Evolutionary conservation across 2,113 vertebrate species (phyloP).

Genomic region (Philantomba maxwellii): DNA sequence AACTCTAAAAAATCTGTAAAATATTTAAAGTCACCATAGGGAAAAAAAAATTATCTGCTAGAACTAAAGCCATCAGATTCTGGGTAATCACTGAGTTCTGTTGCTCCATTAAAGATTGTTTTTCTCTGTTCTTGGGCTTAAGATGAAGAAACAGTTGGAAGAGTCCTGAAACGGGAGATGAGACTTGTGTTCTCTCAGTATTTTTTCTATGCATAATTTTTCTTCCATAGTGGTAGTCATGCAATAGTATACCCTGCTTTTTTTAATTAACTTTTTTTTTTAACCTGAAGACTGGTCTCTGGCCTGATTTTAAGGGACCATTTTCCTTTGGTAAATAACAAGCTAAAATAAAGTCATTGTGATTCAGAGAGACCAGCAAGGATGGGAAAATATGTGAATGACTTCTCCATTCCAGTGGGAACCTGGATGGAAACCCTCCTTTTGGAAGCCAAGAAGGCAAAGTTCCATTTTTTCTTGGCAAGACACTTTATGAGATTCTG

Average conservation of each 20-base stretch:
- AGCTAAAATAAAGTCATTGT: constrained; percentile 46
- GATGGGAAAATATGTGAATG: constrained; percentile 68
- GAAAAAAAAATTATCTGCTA: background rate
- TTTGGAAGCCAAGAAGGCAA: constrained; percentile 65
- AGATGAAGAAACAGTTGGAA: background rate
- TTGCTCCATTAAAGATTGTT: background rate
- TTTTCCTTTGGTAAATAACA: constrained; percentile 38
- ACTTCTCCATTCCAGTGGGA: constrained; percentile 58
- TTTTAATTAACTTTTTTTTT: background rate
- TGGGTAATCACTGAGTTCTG: background rate
- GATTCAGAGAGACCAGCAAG: constrained; percentile 53
- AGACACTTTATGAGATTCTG: constrained; percentile 39
- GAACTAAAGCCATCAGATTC: constrained; percentile 15
- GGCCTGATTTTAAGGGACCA: constrained; percentile 1
- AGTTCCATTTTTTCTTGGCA: constrained; percentile 71
- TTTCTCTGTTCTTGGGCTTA: background rate
- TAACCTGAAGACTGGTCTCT: constrained; percentile 29
- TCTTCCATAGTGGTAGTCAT: background rate
- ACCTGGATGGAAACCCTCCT: constrained; percentile 56
- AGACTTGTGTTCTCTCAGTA: background rate
- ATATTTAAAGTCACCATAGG: constrained; percentile 31
- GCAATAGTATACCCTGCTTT: background rate
- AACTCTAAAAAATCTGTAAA: constrained; percentile 44
- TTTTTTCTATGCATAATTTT: background rate
- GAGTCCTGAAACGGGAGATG: background rate